A percentile compares a stretch with the other conserved stretches of the same genome.
These are phyloP conservation scores for Etheostoma cragini DNA, from an alignment of 2,113 vertebrate genomes.

Conservation along the genomic window DNA sequence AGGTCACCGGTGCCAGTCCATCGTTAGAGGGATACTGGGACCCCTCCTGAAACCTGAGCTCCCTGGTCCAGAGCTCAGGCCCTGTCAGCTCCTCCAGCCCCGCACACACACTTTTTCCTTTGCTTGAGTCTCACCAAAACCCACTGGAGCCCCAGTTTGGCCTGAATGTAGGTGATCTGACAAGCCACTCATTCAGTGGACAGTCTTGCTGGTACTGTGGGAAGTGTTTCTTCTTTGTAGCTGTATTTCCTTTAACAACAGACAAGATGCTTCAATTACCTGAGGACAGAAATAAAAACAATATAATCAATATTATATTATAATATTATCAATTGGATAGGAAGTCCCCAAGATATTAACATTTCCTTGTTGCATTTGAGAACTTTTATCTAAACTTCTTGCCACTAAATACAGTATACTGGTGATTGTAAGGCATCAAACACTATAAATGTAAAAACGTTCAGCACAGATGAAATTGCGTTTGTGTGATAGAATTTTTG, in stretches of 20 bases:
- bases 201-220: constrained; percentile 83
- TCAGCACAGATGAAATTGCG: constrained; percentile 35
- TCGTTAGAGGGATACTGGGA: constrained; percentile 70
- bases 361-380: constrained; percentile 20
- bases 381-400: not conserved
- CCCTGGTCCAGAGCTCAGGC: constrained; percentile 74
- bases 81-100: constrained; percentile 70
- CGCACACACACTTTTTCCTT: constrained; percentile 78
- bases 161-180: constrained; percentile 92
- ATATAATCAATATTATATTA: constrained; percentile 4
- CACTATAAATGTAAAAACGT: constrained; percentile 27
- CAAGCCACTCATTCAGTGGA: constrained; percentile 89
- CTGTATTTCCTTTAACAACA: constrained; percentile 39
- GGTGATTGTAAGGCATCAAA: constrained; percentile 15
- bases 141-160: constrained; percentile 85
- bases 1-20: constrained; percentile 87
- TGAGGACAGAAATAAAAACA: constrained; percentile 49
- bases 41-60: constrained; percentile 70
- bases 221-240: constrained; percentile 71
- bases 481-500: constrained; percentile 59
- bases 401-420: constrained; percentile 10
- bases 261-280: constrained; percentile 54
- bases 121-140: constrained; percentile 85
- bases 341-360: constrained; percentile 20
- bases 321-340: constrained; percentile 21